Conservation (phyloP, 2,888 invertebrate genomes). For the Parochlus steinenii region DNA sequence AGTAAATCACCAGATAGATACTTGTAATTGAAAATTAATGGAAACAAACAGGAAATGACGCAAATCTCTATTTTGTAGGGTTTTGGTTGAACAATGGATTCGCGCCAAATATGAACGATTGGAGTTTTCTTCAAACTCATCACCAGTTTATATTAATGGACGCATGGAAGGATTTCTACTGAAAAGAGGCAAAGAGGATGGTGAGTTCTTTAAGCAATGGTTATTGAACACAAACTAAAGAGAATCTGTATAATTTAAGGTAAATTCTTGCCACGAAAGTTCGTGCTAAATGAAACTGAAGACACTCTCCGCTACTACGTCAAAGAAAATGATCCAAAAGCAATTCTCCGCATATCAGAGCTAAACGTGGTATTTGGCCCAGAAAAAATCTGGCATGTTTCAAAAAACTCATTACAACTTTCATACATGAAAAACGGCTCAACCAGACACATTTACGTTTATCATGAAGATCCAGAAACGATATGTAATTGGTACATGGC, state of each 20-base stretch:
- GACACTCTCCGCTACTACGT: conserved; percentile 65
- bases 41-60: too few species aligned
- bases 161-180: conserved; percentile 72
- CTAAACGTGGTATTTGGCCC: conserved; percentile 74
- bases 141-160: conserved; percentile 63
- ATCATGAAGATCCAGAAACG: conserved; percentile 70
- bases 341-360: conserved; percentile 61
- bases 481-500: conserved; percentile 76
- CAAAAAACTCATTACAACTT: conserved; percentile 68
- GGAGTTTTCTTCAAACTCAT: conserved; percentile 61
- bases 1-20: too few species aligned
- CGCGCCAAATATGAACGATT: conserved; percentile 77
- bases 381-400: conserved; percentile 57
- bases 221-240: too few species aligned
- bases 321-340: conserved; percentile 67
- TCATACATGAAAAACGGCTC: conserved; percentile 68
- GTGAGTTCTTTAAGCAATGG: too few species aligned
- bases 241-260: too few species aligned
- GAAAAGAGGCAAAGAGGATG: conserved; percentile 81
- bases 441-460: conserved; percentile 74
- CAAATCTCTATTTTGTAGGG: conserved; percentile 39
- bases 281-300: conserved; percentile 63
- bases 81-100: conserved; percentile 81
- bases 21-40: too few species aligned
- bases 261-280: conserved; percentile 66